These are phyloP conservation scores for Onychostruthus taczanowskii DNA, from an alignment of 2,113 vertebrate species.

Conservation along the genomic window DNA sequence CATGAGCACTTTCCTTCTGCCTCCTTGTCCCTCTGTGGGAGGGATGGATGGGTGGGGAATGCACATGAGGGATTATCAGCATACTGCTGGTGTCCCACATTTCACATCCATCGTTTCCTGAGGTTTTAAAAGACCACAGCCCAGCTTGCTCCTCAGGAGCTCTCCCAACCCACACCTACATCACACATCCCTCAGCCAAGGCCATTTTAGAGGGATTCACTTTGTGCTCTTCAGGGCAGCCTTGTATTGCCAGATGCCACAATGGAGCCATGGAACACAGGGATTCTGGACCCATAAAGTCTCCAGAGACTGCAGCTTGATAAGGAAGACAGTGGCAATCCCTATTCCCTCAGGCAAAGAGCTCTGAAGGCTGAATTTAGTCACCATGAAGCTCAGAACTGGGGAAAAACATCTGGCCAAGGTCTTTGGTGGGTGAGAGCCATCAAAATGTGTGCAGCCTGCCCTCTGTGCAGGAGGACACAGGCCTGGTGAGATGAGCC, in stretches of 20 bases:
- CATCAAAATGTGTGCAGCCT: background rate
- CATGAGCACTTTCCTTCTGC: background rate
- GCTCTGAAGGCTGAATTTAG: background rate
- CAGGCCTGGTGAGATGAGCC: background rate
- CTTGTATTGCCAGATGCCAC: background rate
- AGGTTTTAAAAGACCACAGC: background rate
- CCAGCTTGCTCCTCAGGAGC: background rate
- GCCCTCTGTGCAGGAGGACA: background rate
- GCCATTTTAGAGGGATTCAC: background rate
- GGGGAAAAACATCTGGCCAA: background rate
- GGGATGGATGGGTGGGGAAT: background rate
- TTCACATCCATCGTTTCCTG: background rate
- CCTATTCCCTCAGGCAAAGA: background rate
- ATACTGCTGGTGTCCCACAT: background rate
- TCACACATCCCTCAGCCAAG: background rate
- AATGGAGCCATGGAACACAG: accelerated
- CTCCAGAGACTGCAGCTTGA: background rate
- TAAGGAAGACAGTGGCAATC: background rate
- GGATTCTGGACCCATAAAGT: background rate
- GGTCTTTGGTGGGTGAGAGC: background rate
- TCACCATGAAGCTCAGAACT: background rate
- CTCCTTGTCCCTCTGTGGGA: background rate
- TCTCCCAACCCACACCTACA: background rate
- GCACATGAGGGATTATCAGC: background rate
- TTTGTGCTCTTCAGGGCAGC: background rate